Base-by-base conservation (phyloP, 2,888 invertebrate species). In the Aphodius sticticus region DNA sequence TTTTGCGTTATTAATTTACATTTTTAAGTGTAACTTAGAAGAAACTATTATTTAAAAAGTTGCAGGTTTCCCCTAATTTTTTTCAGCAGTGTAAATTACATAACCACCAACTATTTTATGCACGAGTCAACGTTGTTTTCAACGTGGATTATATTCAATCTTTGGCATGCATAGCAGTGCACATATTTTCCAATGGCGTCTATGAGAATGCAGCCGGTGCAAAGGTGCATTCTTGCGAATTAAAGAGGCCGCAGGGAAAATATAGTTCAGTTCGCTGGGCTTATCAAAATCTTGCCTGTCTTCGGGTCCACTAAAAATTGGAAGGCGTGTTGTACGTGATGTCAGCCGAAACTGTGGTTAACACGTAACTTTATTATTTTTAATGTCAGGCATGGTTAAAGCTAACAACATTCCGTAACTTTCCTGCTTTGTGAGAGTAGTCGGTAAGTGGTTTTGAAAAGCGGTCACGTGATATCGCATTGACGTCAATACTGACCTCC, bases 401-500 rank as follows among this genome's bases (percentile, higher is more conserved):
- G 53, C 53, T 53, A 53, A 53, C 53, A 80, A 78, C 77, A 80
- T 80, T 81, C 80, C 77, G 77, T 81, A 79, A 83, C 84, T 84
- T 84, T 85, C 84, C 81, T 82, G 83, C 79, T 83, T 83, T 83
- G 83, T 82, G 83, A 82, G 83, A 83, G 26, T 3, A 26, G 83
- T 80, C 82, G 53, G 83, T 84, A 84, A 84, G 83, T 83, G 83
- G 82, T 85, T 85, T 84, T 83, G 82, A 84, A 85, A 86, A 84
- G 82, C 82, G 88, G 4, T 91, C 93, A 93, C 92, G 92, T 93
- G 93, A 92, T 88, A 86, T 84, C 87, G 90, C 90, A 92, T 92
- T 93, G 93, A 93, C 93, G 93, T 93, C 93, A 93, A 93, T 92
- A 89, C 90, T 93, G 93, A 93, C 93, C 93, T 93, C 93, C 92